A percentile compares a stretch with the other conserved stretches of the same genome.
Conservation (phyloP, 2,113 vertebrate genomes). For the Erythrocercus mccallii region DNA sequence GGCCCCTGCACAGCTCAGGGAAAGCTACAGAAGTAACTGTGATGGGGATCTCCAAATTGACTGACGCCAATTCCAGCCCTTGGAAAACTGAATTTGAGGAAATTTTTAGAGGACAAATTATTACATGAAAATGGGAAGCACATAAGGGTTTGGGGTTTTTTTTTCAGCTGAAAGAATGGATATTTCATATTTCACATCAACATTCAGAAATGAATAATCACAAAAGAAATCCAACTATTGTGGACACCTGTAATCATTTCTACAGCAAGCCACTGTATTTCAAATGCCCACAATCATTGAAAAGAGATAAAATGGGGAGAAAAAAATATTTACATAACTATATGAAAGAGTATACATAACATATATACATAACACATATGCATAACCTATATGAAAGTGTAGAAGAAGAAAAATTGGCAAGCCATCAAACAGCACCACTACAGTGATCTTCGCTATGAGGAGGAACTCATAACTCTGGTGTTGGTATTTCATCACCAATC, state of each 20-base stretch:
- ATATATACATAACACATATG: neutral
- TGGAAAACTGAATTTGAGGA: neutral
- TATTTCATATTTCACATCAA: neutral
- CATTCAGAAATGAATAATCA: neutral
- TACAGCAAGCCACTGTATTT: neutral
- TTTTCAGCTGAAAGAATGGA: neutral
- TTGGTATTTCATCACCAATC: neutral
- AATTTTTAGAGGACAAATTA: neutral
- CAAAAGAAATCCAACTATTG: neutral
- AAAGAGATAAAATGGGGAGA: neutral
- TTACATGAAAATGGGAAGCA: neutral
- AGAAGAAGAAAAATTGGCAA: neutral
- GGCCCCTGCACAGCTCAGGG: neutral
- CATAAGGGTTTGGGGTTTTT: fast-evolving
- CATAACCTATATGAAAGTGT: neutral
- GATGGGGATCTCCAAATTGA: neutral
- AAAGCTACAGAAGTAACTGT: neutral
- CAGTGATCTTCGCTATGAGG: neutral
- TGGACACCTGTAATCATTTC: neutral
- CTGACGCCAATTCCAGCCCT: neutral
- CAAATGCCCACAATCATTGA: neutral
- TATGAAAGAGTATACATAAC: neutral
- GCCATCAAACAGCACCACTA: neutral
- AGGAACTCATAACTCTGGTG: neutral
- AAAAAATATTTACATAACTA: neutral